Conservation (phyloP, 2,797 vertebrate species). For the Buphagus erythrorhynchus region DNA sequence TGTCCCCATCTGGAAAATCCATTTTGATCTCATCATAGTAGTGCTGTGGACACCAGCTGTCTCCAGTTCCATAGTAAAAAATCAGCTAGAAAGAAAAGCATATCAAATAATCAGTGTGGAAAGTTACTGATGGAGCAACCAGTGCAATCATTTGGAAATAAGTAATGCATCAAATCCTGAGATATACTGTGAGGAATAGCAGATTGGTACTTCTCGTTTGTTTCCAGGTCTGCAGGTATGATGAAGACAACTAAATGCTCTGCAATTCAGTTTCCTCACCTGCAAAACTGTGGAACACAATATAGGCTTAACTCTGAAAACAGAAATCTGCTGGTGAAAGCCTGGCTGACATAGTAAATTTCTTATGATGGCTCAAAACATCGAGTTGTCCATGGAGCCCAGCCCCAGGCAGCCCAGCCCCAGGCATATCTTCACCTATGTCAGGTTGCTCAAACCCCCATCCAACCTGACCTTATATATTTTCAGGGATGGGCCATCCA, state of each 20-base stretch:
- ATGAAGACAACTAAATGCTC: neutral
- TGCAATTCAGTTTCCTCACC: neutral
- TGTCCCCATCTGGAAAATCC: conserved; percentile 89
- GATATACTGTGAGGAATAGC: neutral
- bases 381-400: neutral
- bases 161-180: neutral
- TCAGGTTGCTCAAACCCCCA: neutral
- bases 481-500: neutral
- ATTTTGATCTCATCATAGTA: conserved; percentile 90
- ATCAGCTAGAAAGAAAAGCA: conserved; percentile 82
- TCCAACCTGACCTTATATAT: neutral
- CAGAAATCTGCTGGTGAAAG: neutral
- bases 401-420: neutral
- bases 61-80: conserved; percentile 90
- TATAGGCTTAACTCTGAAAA: neutral
- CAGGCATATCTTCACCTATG: neutral
- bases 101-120: neutral
- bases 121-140: neutral
- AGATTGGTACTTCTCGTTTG: neutral
- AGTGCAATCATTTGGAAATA: neutral
- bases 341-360: neutral
- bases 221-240: neutral
- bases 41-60: conserved; percentile 89
- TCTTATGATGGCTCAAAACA: neutral
- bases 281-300: neutral